Base-by-base conservation (phyloP, 2,113 vertebrate genomes). In the Orycteropus afer region DNA sequence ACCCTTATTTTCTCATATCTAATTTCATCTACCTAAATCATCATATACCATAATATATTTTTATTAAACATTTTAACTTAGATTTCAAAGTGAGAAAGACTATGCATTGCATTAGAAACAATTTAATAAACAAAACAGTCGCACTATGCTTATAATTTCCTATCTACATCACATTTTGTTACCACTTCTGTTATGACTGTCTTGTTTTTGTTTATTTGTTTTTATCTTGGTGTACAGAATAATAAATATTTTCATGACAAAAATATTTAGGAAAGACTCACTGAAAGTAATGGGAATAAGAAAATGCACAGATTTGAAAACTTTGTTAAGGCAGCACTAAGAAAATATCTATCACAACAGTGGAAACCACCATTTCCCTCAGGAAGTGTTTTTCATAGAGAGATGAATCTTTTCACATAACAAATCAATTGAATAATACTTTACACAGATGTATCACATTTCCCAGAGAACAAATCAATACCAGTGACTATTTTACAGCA, bases 391-490 rank as follows among this genome's bases (percentile, higher is more conserved):
- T 89, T 53, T 90, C 20, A 59, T 73, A 65, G 17, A 90, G 51
- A 80, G 34, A 95, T 84, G 42, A 37, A 73, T 27, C 3, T 95
- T 94, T 96, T 82, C 83, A 92, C 86, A 67, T 96, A 95, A 96
- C 89, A 97, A 95, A 93, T 96, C 92, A 95, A 87, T 55, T 80
- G 78, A 82, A 59, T 84, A 95, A 91, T 96, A 91, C 85, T 93
- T 97, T 95, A 65, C 59, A 92, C 94, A 96, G 89, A 96, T 97
- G 93, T 67, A 89, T 87, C 51, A 76, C 53, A 85, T 96, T 95
- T 94, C 34, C 76, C 80, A 94, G 81, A 87, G 80, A 92, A 95
- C 78, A 95, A 96, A 95, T 95, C 86, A 93, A 47, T 96, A 91
- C 42, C 49, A 81, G 81, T 91, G 86, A 73, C 88, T 86, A 82